Base-by-base conservation (phyloP, 1,140 invertebrate genomes). In the Pinna nobilis region DNA sequence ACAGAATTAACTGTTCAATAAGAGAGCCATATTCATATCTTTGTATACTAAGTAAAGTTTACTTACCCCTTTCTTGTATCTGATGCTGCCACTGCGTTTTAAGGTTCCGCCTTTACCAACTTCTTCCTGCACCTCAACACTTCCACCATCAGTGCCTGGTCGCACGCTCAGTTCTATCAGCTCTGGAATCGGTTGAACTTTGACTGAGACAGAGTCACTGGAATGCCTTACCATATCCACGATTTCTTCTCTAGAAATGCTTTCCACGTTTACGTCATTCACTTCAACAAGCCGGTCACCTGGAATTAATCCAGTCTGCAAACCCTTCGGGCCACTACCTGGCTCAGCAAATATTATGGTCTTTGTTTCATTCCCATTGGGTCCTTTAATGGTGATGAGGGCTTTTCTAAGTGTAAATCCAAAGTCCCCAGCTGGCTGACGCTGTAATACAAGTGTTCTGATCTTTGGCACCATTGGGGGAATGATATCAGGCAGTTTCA, bases 281-380 rank as follows among this genome's bases (percentile, higher is more conserved):
- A 99, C 95, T 91, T 97, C 95, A 70, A 98, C 91, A 0, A 99
- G 91, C 81, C 95, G 92, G 90, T 99, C 97, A 11, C 97, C 97
- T 41, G 97, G 97, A 51, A 98, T 87, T 13, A 98, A 90, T 28
- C 88, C 95, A 25, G 94, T 95, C 70, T 95, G 93, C 86, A 93
- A 93, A 59, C 84, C 84, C 32, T 70, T 84, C 15, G 86, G 82
- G 3, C 87, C 92, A n/a, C 92, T 93, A 39, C 95, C 95, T 1
- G 97, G 96, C 88, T 98, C 97, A 6, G 96, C 97, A 85, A 98
- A 96, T 57, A 97, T 95, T 2, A 97, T 95, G 35, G 94, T 92
- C 47, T 82, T 85, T 87, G 94, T 86, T 28, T 76, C 90, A 18
- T 86, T 82, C 68, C 88, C 79, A 39, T 50, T 70, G 28, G 79